Conservation (phyloP, 2,888 invertebrate species). For the Heliconius erato region DNA sequence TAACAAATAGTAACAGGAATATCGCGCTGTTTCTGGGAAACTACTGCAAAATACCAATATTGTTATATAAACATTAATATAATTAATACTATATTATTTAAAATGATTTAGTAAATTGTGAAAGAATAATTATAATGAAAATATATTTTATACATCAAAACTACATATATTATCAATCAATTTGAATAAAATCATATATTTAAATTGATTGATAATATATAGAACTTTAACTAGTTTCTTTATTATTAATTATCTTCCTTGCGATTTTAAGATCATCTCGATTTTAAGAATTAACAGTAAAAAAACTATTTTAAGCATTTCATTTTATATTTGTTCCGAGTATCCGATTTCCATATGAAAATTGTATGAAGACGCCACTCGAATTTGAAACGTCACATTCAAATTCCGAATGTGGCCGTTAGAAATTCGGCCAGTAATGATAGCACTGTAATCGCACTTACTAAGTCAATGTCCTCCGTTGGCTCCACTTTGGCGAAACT, state of each 20-base stretch:
- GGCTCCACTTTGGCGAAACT: conserved; percentile 1
- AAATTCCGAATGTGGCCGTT: conserved; percentile 63
- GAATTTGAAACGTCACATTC: conserved; percentile 57
- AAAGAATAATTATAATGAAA: too few species aligned
- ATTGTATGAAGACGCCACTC: conserved; percentile 53
- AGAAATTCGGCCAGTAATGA: conserved; percentile 75
- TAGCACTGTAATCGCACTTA: conserved; percentile 70
- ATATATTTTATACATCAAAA: too few species aligned
- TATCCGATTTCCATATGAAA: conserved; percentile 57
- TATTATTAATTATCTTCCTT: too few species aligned
- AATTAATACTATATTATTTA: too few species aligned
- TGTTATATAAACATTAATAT: neutral
- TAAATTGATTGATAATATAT: too few species aligned
- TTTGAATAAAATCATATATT: too few species aligned
- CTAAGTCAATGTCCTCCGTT: conserved; percentile 74
- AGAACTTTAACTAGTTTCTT: neutral
- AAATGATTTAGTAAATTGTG: too few species aligned
- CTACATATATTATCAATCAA: too few species aligned
- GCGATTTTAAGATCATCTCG: neutral
- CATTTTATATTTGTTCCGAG: conserved; percentile 51
- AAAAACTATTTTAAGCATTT: conserved; percentile 37
- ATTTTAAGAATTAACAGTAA: neutral
- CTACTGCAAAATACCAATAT: neutral
- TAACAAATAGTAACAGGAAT: neutral
- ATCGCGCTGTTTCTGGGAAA: neutral